Evolutionary conservation across 1,140 invertebrate species (phyloP).

Genomic region (Drosophila ironensis): DNA sequence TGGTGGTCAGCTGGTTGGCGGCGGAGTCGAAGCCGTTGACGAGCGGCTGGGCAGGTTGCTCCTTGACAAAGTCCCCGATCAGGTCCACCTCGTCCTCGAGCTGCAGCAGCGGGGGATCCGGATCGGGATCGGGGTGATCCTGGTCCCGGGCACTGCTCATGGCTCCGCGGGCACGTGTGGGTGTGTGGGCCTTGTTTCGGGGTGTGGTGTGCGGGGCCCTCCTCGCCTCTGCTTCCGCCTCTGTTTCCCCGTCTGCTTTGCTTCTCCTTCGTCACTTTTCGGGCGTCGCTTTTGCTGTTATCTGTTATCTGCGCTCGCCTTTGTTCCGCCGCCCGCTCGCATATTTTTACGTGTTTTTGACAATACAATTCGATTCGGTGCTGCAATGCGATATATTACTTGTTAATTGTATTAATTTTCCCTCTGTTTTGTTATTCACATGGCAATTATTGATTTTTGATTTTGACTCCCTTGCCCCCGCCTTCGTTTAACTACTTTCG

Average conservation of each 20-base stretch:
- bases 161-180: slow-evolving; percentile 10
- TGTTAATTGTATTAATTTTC: slow-evolving; percentile 27
- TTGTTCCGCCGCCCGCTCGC: slow-evolving; percentile 44
- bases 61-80: slow-evolving; percentile 68
- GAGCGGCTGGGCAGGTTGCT: slow-evolving; percentile 37
- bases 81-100: slow-evolving; percentile 73
- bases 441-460: slow-evolving; percentile 65
- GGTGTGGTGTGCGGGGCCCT: slow-evolving; percentile 3
- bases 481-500: not conserved
- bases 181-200: not conserved
- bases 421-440: slow-evolving; percentile 27
- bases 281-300: slow-evolving; percentile 58
- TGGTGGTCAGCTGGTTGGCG: slow-evolving; percentile 57
- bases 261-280: slow-evolving; percentile 47
- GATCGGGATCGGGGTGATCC: not conserved
- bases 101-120: slow-evolving; percentile 62
- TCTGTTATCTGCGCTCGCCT: slow-evolving; percentile 40
- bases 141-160: slow-evolving; percentile 41
- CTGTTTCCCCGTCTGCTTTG: not conserved
- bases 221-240: slow-evolving; percentile 31
- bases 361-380: slow-evolving; percentile 47
- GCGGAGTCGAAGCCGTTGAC: slow-evolving; percentile 53
- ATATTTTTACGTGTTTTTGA: slow-evolving; percentile 44
- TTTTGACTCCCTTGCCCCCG: slow-evolving; percentile 1
- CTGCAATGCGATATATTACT: slow-evolving; percentile 19